Base-by-base conservation (phyloP, 2,888 invertebrate species). In the Lamellibrachia columna region DNA sequence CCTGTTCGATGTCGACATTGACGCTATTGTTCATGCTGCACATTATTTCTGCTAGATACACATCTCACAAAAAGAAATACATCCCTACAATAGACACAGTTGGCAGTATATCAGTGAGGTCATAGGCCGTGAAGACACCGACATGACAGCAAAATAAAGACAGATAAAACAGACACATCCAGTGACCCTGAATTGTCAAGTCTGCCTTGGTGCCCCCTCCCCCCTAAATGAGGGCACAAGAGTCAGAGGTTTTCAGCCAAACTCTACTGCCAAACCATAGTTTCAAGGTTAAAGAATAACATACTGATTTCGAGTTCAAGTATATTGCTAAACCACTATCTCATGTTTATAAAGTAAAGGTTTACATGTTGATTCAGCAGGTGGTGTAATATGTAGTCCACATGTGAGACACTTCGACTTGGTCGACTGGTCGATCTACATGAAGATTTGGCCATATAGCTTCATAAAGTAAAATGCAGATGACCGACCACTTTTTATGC, bases 141-240 rank as follows among this genome's bases (percentile, higher is more conserved):
- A 75, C 75, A 75, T 22, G 75, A 75, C 75, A 75, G 75, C 75
- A n/a, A 75, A 75, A 75, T 75, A 75, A 75, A 75, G 75, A 15
- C 75, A 22, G 75, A 75, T 75, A 22, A 75, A 75, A 75, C 75
- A 75, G 75, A 75, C n/a, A n/a, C 75, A 22, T 22, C 75, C 15
- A 75, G 22, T 75, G 15, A 75, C 75, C 22, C 22, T 22, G 15
- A 75, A 4, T 3, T 6, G 22, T 75, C 75, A 2, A 58, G 75
- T 75, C 75, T 75, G 6, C 75, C 22, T 22, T 15, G 22, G 1
- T 75, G 75, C 6, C 15, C 75, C 15, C 28, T 28, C 28, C 22
- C 7, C 55, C 8, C 8, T 7, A n/a, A 75, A 75, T 6, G n/a
- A 75, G n/a, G 75, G 75, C 15, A 55, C 55, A 55, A 9, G 1